Base-by-base conservation (phyloP, 2,113 vertebrate genomes). In the Tachycineta bicolor region DNA sequence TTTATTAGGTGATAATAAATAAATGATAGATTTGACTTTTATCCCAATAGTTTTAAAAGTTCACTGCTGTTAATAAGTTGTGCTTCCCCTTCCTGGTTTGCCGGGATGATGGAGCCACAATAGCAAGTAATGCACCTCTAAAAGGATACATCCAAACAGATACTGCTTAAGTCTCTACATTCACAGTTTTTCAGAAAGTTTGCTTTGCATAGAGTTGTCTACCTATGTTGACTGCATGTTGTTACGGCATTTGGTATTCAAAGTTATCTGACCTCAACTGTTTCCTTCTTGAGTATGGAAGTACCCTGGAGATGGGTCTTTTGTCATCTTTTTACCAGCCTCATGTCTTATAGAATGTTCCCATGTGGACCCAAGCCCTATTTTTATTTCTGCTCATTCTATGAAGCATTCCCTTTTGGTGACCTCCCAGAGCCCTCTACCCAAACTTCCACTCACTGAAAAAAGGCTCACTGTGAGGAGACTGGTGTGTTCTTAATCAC, bases 261-360 rank as follows among this genome's bases (percentile, higher is more conserved):
- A 64, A 71, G 5, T 3, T 56, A 49, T 9, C 17, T 58, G 8
- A 49, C 20, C 31, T n/a, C 11, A 41, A 50, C 23, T 0, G 0
- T 77, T 73, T 82, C 17, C 19, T 63, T 87, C 44, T 60, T 17
- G 20, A 64, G 5, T 23, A 64, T 22, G 12, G 12, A 68, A 70
- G 3, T 31, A 47, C 3, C 10, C 9, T 71, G 47, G 7, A 63
- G 13, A 41, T 28, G 25, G 44, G 19, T 26, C 4, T 13, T 55
- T 14, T 3, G 2, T 47, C 2, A 33, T 78, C n/a, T 92, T 73
- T 62, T 87, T 33, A 34, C 12, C 19, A 63, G 22, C 2, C 21
- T 6, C 4, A 6, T 49, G 28, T 16, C 12, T 62, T 75, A n/a
- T 29, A 49, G 12, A 67, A 90, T 65, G 12, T 41, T 55, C 28